phyloP scores from a whole-genome alignment of 2,113 vertebrate species.

The Cynocephalus volans region DNA sequence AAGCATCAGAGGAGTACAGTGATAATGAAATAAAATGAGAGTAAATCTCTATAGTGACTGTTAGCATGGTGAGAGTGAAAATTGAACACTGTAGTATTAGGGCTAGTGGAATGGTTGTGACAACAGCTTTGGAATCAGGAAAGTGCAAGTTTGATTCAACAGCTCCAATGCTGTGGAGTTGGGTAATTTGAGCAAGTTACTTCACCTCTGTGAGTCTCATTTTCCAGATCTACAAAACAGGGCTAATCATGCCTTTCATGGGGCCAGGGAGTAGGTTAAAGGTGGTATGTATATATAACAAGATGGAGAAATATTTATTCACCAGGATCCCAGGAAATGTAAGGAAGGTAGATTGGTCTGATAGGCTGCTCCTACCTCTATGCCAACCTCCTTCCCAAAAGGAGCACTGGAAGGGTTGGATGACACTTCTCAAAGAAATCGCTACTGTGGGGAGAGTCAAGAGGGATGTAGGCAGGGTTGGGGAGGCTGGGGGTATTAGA shows the following conservation, averaged over 20 bases:
- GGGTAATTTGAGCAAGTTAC: background rate
- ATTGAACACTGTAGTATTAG: too few species aligned
- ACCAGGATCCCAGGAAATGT: background rate
- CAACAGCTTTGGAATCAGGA: background rate
- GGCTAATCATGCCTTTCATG: background rate
- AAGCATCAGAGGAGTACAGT: background rate
- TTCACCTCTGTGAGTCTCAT: background rate
- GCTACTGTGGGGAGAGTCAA: background rate
- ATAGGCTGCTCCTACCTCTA: background rate
- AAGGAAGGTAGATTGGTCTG: background rate
- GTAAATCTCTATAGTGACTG: fast-evolving
- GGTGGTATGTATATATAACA: background rate
- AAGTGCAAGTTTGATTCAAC: background rate
- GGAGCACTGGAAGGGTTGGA: background rate
- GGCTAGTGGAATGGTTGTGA: background rate
- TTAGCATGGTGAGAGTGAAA: fast-evolving
- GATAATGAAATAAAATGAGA: background rate
- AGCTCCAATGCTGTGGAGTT: background rate
- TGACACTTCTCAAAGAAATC: background rate
- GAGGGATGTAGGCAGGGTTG: background rate
- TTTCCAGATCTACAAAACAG: background rate
- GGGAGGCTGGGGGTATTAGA: too few species aligned
- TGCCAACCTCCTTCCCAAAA: background rate
- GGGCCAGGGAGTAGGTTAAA: background rate
- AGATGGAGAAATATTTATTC: background rate